Percentiles rank a stretch among this genome's conserved stretches.
Conservation (phyloP, 2,888 invertebrate species). For the Eristalis tenax region DNA sequence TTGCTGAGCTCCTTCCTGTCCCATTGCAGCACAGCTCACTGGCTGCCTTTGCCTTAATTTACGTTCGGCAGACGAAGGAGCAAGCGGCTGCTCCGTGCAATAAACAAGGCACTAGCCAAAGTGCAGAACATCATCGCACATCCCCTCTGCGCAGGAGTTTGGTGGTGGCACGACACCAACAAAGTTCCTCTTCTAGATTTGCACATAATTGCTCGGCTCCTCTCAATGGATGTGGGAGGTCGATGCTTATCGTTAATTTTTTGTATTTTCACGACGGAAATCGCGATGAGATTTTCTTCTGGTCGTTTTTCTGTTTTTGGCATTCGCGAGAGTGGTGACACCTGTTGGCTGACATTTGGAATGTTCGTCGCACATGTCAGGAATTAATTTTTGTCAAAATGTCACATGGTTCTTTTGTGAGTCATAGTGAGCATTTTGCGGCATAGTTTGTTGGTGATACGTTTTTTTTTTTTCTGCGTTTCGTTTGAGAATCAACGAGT, state of each 20-base stretch:
- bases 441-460: neutral
- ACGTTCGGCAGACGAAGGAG: conserved; percentile 21
- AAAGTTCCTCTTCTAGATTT: neutral
- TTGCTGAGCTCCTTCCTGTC: neutral
- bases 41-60: conserved; percentile 29
- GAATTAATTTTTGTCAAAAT: conserved; percentile 13
- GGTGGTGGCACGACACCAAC: neutral
- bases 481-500: neutral
- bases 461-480: neutral
- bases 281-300: neutral
- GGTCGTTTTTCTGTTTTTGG: neutral
- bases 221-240: neutral
- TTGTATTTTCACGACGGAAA: neutral
- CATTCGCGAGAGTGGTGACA: conserved; percentile 17
- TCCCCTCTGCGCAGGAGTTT: neutral
- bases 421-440: neutral
- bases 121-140: neutral
- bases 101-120: conserved; percentile 39
- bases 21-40: neutral
- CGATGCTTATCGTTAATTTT: neutral
- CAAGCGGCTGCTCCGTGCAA: conserved; percentile 7
- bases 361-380: neutral
- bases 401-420: neutral
- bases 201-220: neutral
- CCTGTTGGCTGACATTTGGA: conserved; percentile 30